Percentiles rank a stretch among this genome's conserved stretches.
phyloP scores from a whole-genome alignment of 2,888 invertebrate genomes.

The Thysanoteuthis rhombus region DNA sequence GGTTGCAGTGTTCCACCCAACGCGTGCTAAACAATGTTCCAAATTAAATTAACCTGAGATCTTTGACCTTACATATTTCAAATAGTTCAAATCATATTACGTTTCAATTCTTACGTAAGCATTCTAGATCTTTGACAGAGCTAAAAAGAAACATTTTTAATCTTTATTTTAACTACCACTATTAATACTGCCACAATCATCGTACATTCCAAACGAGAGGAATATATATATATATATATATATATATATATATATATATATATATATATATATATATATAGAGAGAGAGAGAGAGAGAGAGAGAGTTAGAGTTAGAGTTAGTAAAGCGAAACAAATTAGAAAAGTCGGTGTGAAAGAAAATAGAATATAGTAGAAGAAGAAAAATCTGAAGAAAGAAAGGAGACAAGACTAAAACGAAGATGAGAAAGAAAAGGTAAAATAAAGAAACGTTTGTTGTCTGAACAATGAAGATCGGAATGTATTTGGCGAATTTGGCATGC shows the following conservation, averaged over 20 bases:
- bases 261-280: neutral
- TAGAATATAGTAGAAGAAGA: neutral
- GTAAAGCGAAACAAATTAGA: neutral
- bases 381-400: neutral
- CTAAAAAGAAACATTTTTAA: too few relatives aligned
- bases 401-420: neutral
- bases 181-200: too few relatives aligned
- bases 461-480: neutral
- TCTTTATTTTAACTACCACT: neutral
- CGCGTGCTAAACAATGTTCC: too few relatives aligned
- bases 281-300: neutral
- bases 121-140: neutral
- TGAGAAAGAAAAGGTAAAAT: neutral
- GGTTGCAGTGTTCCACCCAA: too few relatives aligned
- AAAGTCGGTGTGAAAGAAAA: neutral
- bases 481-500: neutral
- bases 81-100: too few relatives aligned
- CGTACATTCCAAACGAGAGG: neutral
- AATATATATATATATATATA: neutral
- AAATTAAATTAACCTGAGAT: too few relatives aligned
- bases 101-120: neutral
- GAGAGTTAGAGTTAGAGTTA: neutral
- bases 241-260: fast-evolving
- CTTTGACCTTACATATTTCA: neutral
- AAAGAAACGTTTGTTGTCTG: neutral